These are phyloP conservation scores for Propithecus perrieri DNA, from an alignment of 2,797 vertebrate species.

Conservation along the genomic window DNA sequence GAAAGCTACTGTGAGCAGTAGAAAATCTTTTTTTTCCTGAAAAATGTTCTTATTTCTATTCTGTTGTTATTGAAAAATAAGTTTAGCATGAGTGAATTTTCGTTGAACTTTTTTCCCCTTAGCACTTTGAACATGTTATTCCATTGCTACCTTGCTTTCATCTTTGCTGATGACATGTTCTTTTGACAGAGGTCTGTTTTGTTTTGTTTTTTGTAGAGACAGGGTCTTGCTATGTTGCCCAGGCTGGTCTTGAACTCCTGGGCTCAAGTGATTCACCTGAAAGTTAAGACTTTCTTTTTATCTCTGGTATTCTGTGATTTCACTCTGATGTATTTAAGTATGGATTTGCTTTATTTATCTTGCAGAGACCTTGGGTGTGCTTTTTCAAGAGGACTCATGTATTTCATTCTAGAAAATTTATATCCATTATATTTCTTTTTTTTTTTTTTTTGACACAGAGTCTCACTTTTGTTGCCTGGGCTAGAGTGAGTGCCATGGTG, in stretches of 20 bases:
- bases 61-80: background rate
- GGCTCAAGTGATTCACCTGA: too few relatives aligned
- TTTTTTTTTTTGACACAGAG: too few relatives aligned
- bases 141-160: background rate
- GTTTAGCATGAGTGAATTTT: background rate
- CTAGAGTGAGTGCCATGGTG: too few relatives aligned
- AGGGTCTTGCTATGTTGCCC: too few relatives aligned
- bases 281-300: too few relatives aligned
- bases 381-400: conserved; percentile 1
- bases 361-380: background rate
- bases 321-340: background rate
- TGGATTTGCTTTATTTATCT: conserved; percentile 24
- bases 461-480: too few relatives aligned
- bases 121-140: background rate
- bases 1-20: background rate
- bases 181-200: background rate
- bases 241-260: too few relatives aligned
- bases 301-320: background rate
- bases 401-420: conserved; percentile 23
- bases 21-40: background rate
- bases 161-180: conserved; percentile 10
- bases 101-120: background rate
- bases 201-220: background rate
- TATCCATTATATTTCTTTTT: background rate
- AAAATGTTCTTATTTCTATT: background rate